Base-by-base conservation (phyloP, 2,113 vertebrate genomes). In the Cyrtonyx montezumae region DNA sequence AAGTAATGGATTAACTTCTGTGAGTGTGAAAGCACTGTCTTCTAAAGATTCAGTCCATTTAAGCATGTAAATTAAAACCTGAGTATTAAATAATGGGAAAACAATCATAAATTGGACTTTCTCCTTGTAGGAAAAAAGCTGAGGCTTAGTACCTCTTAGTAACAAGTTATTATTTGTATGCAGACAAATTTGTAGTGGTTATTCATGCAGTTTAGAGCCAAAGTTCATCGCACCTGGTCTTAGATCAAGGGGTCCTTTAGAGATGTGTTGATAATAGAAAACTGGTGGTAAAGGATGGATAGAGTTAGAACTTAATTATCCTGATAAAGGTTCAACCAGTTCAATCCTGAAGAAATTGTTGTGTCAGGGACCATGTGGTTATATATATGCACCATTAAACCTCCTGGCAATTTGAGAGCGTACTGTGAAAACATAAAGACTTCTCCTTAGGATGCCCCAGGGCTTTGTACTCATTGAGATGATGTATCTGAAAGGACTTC, bases 341-440 rank as follows among this genome's bases (percentile, higher is more conserved):
- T 78, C 34, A 62, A 2, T 40, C n/a, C 16, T 46, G 45, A 73
- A 48, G 25, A 48, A 71, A 42, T 7, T 19, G 30, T 73, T 46
- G 2, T 61, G 25, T 67, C 2, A 1, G n/a, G 59, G 17, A 48
- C 56, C 1, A 1, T 61, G 28, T 21, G 32, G 13, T 40, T 67
- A 13, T 4, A 21, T 21, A 32, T 8, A 34, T 4, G 18, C 4
- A 7, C 30, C 40, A 46, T 36, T 61, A 36, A 91, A 73, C 25
- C 8, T 23, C 20, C 12, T 78, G 46, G 8, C 40, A 42, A 46
- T 43, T 83, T 36, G 26, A 59, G 40, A 61, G 40, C 17, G 25
- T 7, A 5, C 55, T 68, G 9, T 67, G 46, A 59, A 70, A 14
- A 58, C n/a, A 42, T 13, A 28, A 15, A 46, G 46, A 51, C n/a